phyloP scores from a whole-genome alignment of 2,797 vertebrate species.

The Cercopithecus mitis region DNA sequence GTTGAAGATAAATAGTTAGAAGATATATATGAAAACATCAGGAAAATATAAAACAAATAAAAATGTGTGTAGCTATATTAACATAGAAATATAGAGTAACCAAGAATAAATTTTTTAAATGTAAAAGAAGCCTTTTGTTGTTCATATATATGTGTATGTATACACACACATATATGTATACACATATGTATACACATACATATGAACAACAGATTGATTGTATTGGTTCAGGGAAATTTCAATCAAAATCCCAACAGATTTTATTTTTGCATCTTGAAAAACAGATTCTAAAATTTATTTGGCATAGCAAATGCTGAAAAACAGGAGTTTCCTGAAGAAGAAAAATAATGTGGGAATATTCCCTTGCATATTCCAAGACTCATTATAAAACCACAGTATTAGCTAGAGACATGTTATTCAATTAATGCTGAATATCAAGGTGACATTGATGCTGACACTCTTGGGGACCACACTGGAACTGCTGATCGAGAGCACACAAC shows the following conservation, averaged over 20 bases:
- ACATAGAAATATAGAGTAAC: neutral
- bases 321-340: neutral
- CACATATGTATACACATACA: too few relatives aligned
- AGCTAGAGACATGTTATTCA: neutral
- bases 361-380: neutral
- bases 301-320: neutral
- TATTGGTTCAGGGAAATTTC: neutral
- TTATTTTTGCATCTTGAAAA: neutral
- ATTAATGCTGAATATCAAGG: neutral
- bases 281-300: neutral
- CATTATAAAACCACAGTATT: neutral
- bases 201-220: neutral
- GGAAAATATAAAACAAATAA: neutral
- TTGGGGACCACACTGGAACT: neutral
- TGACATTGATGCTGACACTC: neutral
- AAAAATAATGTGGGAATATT: neutral
- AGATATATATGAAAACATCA: neutral
- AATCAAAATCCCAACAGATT: neutral
- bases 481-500: neutral
- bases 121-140: neutral
- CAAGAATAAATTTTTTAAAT: neutral
- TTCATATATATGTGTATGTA: neutral
- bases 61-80: neutral
- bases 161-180: too few relatives aligned
- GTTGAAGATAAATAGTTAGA: neutral